Percentiles rank a stretch among this genome's conserved stretches.
Evolutionary conservation across 2,797 vertebrate species (phyloP).

Genomic region (Amazona finschi): DNA sequence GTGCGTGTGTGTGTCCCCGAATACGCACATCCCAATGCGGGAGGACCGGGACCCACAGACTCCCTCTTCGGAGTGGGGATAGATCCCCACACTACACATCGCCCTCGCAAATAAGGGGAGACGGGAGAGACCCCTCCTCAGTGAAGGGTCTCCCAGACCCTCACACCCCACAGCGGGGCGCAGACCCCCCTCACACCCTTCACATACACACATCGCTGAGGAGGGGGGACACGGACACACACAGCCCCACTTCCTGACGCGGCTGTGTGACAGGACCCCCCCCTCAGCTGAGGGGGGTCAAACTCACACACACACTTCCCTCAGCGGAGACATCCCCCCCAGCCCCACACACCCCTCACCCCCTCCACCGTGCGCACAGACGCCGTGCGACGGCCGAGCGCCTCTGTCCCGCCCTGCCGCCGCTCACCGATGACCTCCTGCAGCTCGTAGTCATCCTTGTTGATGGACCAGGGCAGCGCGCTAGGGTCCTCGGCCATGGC

Average conservation of each 20-base stretch:
- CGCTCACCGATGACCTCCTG: conserved; percentile 98
- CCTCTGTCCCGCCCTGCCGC: neutral
- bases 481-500: conserved; percentile 90
- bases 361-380: too few relatives aligned
- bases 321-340: neutral
- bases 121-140: neutral
- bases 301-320: neutral
- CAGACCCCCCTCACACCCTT: neutral
- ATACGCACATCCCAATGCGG: neutral
- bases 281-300: too few relatives aligned
- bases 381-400: neutral
- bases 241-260: neutral
- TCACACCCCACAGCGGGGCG: neutral
- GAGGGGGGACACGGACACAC: neutral
- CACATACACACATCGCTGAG: neutral
- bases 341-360: neutral
- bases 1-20: neutral
- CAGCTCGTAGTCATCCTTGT: conserved; percentile 97
- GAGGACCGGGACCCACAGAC: neutral
- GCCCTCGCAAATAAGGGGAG: neutral
- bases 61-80: too few relatives aligned
- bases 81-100: neutral
- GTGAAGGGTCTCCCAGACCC: neutral
- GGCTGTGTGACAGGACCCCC: neutral
- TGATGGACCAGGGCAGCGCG: conserved; percentile 96